Conservation (phyloP, 2,113 vertebrate species). For the Siniperca chuatsi region DNA sequence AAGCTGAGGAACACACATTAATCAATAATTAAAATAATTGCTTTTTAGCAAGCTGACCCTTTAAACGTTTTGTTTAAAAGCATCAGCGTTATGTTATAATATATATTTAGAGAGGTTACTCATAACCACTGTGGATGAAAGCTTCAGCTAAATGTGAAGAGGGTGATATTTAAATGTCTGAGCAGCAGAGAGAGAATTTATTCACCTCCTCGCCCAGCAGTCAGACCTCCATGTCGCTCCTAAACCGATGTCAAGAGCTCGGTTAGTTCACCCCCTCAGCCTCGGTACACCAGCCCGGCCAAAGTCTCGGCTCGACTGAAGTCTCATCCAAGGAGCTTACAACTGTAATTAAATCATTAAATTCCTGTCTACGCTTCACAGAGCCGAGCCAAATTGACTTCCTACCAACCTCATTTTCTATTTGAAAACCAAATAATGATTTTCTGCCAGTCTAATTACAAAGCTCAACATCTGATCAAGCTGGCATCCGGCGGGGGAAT, state of each 20-base stretch:
- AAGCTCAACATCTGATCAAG: slow-evolving; percentile 97
- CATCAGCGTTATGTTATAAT: no score
- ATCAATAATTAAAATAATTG: no score
- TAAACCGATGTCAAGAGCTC: slow-evolving; percentile 82
- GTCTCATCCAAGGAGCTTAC: slow-evolving; percentile 98
- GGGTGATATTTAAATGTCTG: no score
- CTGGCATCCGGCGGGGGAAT: slow-evolving; percentile 93
- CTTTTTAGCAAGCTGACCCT: no score
- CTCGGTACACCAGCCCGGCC: slow-evolving; percentile 78
- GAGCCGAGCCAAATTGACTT: slow-evolving; percentile 96
- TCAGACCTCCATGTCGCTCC: slow-evolving; percentile 15
- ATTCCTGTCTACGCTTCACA: slow-evolving; percentile 96
- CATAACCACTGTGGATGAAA: neutral
- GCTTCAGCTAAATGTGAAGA: neutral
- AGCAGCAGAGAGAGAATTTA: neutral
- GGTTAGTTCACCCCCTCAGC: slow-evolving; percentile 73
- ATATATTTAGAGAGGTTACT: neutral
- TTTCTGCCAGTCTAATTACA: slow-evolving; percentile 98
- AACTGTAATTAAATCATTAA: slow-evolving; percentile 99
- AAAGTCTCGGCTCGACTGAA: slow-evolving; percentile 91
- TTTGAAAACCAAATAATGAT: slow-evolving; percentile 99
- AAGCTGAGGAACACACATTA: no score
- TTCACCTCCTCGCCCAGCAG: neutral
- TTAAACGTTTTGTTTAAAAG: no score
- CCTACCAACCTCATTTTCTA: slow-evolving; percentile 97